A percentile compares a stretch with the other conserved stretches of the same genome.
Conservation (phyloP, 2,113 vertebrate genomes). For the Myodes glareolus region DNA sequence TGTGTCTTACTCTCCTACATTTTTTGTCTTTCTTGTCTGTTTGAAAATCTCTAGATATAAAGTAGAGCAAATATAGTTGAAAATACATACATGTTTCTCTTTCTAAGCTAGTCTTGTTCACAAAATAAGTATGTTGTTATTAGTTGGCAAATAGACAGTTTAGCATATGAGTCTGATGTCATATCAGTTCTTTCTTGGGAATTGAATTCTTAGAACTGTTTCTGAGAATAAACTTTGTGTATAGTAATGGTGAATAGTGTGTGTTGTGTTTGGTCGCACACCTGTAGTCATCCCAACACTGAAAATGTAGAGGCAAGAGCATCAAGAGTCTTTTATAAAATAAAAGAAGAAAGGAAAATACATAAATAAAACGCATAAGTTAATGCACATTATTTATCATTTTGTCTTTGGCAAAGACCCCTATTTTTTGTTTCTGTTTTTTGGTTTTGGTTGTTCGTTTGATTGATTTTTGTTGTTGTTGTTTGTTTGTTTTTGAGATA, state of each 20-base stretch:
- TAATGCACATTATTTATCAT: neutral
- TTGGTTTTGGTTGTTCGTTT: too few species aligned
- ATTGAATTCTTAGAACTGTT: neutral
- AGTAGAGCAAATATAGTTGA: constrained; percentile 16
- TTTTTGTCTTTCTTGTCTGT: neutral
- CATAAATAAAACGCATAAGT: neutral
- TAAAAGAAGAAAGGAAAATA: neutral
- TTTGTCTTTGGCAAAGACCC: neutral
- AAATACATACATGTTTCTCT: neutral
- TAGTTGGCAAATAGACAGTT: neutral
- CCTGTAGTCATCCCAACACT: neutral
- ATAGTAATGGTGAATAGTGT: constrained; percentile 4
- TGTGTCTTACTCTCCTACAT: neutral
- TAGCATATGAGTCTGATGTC: neutral
- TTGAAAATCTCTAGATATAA: constrained; percentile 10
- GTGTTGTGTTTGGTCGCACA: neutral
- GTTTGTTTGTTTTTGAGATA: neutral
- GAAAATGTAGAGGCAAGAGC: neutral
- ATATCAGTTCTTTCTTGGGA: neutral
- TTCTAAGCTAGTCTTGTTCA: constrained; percentile 38
- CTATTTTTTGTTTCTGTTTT: neutral
- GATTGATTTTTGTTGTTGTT: neutral
- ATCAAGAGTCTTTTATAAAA: neutral
- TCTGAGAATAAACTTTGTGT: neutral
- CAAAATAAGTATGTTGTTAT: constrained; percentile 40